phyloP scores from a whole-genome alignment of 1,140 invertebrate genomes.

The Armadillidium nasatum region DNA sequence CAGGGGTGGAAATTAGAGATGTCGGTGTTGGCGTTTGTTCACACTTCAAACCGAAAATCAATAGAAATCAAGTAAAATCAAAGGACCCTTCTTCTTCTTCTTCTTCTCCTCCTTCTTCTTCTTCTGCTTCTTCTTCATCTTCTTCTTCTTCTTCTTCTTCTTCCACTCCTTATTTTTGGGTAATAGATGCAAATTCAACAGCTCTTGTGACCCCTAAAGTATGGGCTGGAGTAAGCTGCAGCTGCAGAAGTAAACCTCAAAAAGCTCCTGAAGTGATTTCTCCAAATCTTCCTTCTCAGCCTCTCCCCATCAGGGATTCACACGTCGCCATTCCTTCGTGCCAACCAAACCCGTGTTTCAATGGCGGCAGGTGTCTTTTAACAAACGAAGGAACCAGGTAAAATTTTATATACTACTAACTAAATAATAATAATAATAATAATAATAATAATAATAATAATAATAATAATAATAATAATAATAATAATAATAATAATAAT shows the following conservation, averaged over 20 bases:
- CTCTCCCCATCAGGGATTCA: neutral
- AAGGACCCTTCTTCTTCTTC: no score
- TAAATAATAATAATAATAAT: no score
- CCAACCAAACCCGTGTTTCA: neutral
- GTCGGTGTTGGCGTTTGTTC: conserved; percentile 23
- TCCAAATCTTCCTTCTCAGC: neutral
- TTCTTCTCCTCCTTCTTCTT: no score
- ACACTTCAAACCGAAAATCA: neutral
- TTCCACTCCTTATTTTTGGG: neutral
- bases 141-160: no score
- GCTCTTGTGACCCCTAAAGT: conserved; percentile 20
- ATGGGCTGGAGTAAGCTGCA: neutral
- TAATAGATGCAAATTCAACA: conserved; percentile 22
- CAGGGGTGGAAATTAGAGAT: neutral
- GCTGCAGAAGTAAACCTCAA: neutral
- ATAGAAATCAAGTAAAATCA: no score
- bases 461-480: neutral
- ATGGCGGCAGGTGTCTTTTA: neutral
- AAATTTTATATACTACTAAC: neutral
- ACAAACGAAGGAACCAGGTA: neutral
- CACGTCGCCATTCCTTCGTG: neutral
- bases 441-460: no score
- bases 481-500: neutral
- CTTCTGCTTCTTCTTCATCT: no score
- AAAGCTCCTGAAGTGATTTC: neutral